Conservation (phyloP, 2,113 vertebrate species). For the Lampris incognitus region DNA sequence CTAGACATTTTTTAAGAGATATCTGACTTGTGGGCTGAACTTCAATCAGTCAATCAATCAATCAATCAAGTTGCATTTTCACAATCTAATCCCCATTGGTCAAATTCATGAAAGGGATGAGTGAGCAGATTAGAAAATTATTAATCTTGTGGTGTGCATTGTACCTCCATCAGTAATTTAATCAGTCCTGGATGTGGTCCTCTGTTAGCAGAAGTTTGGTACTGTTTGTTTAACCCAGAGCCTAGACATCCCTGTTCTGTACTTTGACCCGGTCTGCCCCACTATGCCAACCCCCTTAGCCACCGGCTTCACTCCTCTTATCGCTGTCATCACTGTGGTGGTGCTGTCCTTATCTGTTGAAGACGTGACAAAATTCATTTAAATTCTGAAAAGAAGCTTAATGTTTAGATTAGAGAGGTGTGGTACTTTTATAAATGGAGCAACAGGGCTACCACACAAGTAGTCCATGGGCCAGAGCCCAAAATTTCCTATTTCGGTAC, state of each 20-base stretch:
- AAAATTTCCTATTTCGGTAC: no score
- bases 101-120: no score
- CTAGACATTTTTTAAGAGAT: no score
- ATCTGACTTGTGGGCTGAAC: no score
- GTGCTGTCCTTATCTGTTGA: no score
- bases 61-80: no score
- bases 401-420: background rate
- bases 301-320: background rate
- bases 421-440: background rate
- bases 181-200: background rate
- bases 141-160: no score
- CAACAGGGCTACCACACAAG: no score
- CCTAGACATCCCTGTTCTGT: background rate
- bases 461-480: no score
- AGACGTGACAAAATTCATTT: background rate
- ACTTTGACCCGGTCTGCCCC: conserved; percentile 18
- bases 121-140: no score
- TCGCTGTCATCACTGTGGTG: background rate
- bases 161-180: background rate
- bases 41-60: no score
- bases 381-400: background rate
- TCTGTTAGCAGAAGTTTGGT: background rate
- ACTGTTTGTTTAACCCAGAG: conserved; percentile 10
- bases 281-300: background rate
- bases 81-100: no score